Conservation (phyloP, 2,888 invertebrate genomes). For the Chymomyza caudatula region DNA sequence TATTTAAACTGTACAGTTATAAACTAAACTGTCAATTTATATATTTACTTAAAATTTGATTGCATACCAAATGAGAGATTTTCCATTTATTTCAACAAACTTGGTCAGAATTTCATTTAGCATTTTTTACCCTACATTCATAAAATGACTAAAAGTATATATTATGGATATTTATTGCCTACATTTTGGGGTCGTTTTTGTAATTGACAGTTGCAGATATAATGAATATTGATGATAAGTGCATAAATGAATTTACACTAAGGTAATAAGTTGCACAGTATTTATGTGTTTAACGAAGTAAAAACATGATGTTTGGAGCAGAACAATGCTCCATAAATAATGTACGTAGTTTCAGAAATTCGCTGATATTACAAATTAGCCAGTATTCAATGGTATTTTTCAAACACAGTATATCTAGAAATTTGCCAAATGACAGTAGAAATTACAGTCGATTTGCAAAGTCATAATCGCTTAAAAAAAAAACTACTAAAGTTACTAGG, state of each 20-base stretch:
- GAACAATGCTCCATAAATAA: too few relatives aligned
- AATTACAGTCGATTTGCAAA: too few relatives aligned
- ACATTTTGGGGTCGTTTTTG: neutral
- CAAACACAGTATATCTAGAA: neutral
- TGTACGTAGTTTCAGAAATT: too few relatives aligned
- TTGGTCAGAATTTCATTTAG: neutral
- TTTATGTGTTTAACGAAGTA: neutral
- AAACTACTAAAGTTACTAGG: neutral
- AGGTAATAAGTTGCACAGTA: neutral
- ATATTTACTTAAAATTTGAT: neutral
- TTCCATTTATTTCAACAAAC: neutral
- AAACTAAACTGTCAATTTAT: neutral
- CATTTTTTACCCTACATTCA: neutral
- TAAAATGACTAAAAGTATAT: neutral
- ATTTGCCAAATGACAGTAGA: neutral
- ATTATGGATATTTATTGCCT: neutral
- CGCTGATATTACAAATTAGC: too few relatives aligned
- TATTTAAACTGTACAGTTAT: neutral
- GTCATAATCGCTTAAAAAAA: neutral
- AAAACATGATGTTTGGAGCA: too few relatives aligned
- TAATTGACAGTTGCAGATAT: neutral
- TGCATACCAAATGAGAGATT: neutral
- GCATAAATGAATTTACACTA: neutral
- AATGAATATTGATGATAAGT: neutral
- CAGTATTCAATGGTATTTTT: neutral